Percentiles rank a stretch among this genome's conserved stretches.
phyloP scores from a whole-genome alignment of 2,797 vertebrate species.

The Brachymystax lenok region DNA sequence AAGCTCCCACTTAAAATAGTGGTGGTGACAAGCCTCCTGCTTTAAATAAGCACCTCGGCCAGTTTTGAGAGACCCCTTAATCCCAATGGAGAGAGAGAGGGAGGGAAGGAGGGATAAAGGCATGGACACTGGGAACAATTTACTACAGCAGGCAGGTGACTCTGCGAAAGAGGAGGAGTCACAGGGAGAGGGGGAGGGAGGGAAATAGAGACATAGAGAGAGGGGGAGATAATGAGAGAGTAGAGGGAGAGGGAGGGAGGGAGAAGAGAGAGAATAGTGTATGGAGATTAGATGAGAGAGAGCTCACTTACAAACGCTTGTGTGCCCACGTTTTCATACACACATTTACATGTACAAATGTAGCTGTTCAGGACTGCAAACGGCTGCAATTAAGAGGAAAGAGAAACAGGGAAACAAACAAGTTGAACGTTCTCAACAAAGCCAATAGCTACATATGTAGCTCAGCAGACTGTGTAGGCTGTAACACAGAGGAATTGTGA shows the following conservation, averaged over 20 bases:
- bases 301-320: slow-evolving; percentile 62
- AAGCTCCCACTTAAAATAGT: slow-evolving; percentile 78
- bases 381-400: slow-evolving; percentile 35
- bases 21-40: slow-evolving; percentile 74
- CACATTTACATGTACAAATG: slow-evolving; percentile 54
- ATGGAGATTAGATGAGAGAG: slow-evolving; percentile 55
- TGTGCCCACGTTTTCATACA: slow-evolving; percentile 37
- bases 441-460: background rate
- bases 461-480: background rate
- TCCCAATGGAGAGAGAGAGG: slow-evolving; percentile 60
- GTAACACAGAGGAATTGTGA: background rate
- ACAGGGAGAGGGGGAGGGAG: slow-evolving; percentile 9
- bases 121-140: slow-evolving; percentile 67
- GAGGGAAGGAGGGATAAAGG: slow-evolving; percentile 33
- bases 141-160: slow-evolving; percentile 65
- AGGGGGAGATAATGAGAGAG: background rate
- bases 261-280: slow-evolving; percentile 19
- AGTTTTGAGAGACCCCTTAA: slow-evolving; percentile 77
- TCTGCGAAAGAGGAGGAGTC: slow-evolving; percentile 35
- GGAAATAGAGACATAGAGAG: background rate
- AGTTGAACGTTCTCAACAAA: slow-evolving; percentile 24
- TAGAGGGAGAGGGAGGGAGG: background rate
- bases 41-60: slow-evolving; percentile 77
- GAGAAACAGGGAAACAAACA: slow-evolving; percentile 25
- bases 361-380: slow-evolving; percentile 42